Evolutionary conservation across 2,888 invertebrate genomes (phyloP).

Genomic region (Oscheius sp.): DNA sequence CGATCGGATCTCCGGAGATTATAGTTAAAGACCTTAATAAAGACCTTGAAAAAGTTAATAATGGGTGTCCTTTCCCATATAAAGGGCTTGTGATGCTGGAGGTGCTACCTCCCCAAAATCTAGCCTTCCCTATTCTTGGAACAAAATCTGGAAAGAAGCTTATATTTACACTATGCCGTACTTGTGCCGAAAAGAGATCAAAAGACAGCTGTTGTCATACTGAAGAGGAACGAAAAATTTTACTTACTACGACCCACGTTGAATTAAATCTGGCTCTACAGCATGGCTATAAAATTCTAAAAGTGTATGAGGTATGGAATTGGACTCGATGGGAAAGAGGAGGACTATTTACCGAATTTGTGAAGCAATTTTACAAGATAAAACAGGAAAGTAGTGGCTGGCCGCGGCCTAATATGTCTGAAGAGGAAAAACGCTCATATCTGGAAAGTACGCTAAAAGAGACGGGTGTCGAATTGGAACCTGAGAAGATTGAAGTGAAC

Average conservation of each 20-base stretch:
- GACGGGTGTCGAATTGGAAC: background rate
- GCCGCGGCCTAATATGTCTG: background rate
- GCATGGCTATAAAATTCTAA: background rate
- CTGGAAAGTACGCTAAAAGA: background rate
- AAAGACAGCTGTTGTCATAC: slow-evolving; percentile 1
- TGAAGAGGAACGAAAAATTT: background rate
- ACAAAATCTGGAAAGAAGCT: background rate
- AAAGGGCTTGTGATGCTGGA: too few species aligned
- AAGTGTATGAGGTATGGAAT: slow-evolving; percentile 5
- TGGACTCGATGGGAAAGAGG: slow-evolving; percentile 9
- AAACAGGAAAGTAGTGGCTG: background rate
- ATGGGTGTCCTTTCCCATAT: slow-evolving; percentile 11
- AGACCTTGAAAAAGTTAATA: background rate
- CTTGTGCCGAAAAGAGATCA: slow-evolving; percentile 3
- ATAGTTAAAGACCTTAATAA: background rate
- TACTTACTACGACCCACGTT: background rate
- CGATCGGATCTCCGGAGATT: background rate
- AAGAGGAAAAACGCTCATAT: background rate
- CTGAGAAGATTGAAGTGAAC: background rate
- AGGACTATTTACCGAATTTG: slow-evolving; percentile 13
- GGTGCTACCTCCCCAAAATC: background rate
- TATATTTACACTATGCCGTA: background rate
- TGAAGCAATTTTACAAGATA: background rate
- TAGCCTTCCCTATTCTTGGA: slow-evolving; percentile 8
- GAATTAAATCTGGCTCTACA: background rate